Evolutionary conservation across 2,113 vertebrate species (phyloP).

Genomic region (Gracilinanus agilis): DNA sequence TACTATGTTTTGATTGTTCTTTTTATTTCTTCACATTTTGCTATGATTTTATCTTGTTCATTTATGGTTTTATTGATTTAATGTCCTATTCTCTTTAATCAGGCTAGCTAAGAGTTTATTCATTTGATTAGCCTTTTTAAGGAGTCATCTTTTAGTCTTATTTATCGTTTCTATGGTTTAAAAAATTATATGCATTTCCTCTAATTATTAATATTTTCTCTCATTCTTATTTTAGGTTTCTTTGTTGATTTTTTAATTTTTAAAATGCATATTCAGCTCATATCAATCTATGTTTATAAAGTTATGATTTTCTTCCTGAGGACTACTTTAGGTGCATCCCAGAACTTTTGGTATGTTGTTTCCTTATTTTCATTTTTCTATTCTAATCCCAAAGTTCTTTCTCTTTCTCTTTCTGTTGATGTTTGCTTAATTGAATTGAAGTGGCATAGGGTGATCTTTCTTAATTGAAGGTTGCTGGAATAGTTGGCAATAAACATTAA

Average conservation of each 20-base stretch:
- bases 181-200: too few relatives aligned
- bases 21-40: too few relatives aligned
- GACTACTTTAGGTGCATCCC: background rate
- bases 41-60: too few relatives aligned
- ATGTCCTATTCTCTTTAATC: background rate
- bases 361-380: background rate
- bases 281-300: background rate
- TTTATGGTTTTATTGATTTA: too few relatives aligned
- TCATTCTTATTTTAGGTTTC: background rate
- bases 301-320: background rate
- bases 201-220: background rate
- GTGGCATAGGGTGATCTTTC: background rate
- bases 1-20: too few relatives aligned
- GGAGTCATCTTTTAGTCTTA: background rate
- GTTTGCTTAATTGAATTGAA: background rate
- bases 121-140: background rate
- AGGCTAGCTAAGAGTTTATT: background rate
- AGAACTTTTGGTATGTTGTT: background rate
- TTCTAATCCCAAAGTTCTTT: background rate
- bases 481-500: background rate
- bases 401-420: too few relatives aligned
- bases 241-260: background rate
- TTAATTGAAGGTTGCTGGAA: background rate
- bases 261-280: too few relatives aligned
- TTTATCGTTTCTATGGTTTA: background rate